phyloP scores from a whole-genome alignment of 2,888 invertebrate genomes.

The Andrena marginata region DNA sequence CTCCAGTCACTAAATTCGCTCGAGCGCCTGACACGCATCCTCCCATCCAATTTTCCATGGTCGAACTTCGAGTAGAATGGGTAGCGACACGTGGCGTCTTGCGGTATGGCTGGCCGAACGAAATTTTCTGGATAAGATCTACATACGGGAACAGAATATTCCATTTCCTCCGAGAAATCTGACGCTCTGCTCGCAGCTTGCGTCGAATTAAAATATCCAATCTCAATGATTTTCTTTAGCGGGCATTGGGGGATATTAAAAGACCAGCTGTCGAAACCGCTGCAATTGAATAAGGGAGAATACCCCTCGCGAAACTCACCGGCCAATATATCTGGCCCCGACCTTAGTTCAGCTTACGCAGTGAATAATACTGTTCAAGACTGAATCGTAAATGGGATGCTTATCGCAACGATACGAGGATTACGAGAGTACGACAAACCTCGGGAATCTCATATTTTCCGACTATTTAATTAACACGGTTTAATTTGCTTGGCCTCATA shows the following conservation, averaged over 20 bases:
- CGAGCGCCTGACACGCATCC: conserved; percentile 8
- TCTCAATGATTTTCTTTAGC: background rate
- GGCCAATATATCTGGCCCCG: too few species aligned
- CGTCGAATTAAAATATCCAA: background rate
- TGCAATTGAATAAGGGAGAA: too few species aligned
- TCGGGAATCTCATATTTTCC: background rate
- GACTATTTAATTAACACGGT: background rate
- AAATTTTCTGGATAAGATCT: background rate
- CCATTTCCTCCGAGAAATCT: background rate
- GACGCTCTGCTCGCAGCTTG: background rate
- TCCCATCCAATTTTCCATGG: conserved; percentile 24
- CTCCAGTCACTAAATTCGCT: conserved; percentile 40
- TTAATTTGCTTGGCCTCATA: too few species aligned
- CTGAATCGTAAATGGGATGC: conserved; percentile 10
- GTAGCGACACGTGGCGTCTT: background rate
- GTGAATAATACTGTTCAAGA: conserved; percentile 5
- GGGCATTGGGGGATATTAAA: background rate
- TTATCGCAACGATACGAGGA: background rate
- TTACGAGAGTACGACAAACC: background rate
- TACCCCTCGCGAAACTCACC: too few species aligned
- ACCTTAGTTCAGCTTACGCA: background rate
- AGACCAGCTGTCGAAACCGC: background rate
- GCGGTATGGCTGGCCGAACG: background rate
- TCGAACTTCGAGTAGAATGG: conserved; percentile 4
- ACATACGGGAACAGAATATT: background rate